A percentile compares a stretch with the other conserved stretches of the same genome.
Evolutionary conservation across 2,888 invertebrate species (phyloP).

Genomic region (Smittia sp.): DNA sequence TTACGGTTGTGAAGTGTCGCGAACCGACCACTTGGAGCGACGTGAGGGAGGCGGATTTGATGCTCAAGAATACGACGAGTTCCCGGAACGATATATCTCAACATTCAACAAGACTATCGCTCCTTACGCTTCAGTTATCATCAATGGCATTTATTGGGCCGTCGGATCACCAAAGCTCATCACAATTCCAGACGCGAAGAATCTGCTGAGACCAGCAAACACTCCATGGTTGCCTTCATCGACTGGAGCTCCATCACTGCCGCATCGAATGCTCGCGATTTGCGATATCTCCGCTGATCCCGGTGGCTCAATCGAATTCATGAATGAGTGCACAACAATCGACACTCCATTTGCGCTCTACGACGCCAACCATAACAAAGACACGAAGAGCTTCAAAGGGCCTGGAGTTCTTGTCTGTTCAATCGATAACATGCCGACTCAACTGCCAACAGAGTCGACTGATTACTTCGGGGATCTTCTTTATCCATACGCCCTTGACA

Average conservation of each 20-base stretch:
- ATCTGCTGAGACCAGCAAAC: conserved; percentile 79
- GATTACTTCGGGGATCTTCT: conserved; percentile 96
- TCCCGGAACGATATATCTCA: conserved; percentile 92
- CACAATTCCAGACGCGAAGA: conserved; percentile 97
- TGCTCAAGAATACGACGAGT: conserved; percentile 80
- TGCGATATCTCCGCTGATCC: conserved; percentile 99
- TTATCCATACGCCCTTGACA: conserved; percentile 83
- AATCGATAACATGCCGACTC: conserved; percentile 99
- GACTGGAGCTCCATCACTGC: conserved; percentile 80
- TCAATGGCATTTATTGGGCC: conserved; percentile 99
- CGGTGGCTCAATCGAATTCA: conserved; percentile 97
- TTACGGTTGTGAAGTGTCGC: conserved; percentile 92
- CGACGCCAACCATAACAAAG: conserved; percentile 96
- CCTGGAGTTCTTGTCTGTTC: conserved; percentile 98
- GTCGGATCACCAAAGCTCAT: conserved; percentile 93
- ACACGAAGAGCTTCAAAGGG: conserved; percentile 92
- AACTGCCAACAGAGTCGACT: conserved; percentile 93
- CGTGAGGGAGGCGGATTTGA: conserved; percentile 92
- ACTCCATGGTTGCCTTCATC: conserved; percentile 92
- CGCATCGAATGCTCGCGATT: conserved; percentile 86
- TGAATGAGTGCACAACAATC: conserved; percentile 99
- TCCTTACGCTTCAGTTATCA: conserved; percentile 92
- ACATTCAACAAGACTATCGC: conserved; percentile 96
- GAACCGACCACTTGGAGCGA: conserved; percentile 89
- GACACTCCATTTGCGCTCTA: conserved; percentile 99